Evolutionary conservation across 2,797 vertebrate genomes (phyloP), one percentile per base, ranked within the genome.

Genomic region (Poecilia wingei): DNA sequence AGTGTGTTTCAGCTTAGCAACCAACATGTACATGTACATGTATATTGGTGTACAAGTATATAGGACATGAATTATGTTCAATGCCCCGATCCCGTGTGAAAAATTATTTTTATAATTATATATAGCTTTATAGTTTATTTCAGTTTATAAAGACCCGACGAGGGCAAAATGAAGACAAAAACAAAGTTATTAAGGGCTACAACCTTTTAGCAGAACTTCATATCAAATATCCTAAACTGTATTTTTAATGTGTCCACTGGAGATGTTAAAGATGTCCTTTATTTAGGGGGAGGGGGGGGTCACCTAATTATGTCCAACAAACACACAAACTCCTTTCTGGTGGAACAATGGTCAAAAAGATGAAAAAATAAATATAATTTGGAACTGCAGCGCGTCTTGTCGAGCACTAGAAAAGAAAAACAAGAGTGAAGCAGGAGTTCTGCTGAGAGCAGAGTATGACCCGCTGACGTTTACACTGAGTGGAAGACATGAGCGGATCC

Each of bases 401-500:
- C 18, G 9, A 39, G 16, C 33, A 9, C 20, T 39, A 22, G 18
- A 12, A 68, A 41, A 10, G 20, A 41, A 68, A 36, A 20, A 12
- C 3, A 10, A 41, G 33, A 41, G 18, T 22, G 20, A 68, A 41
- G 18, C 0, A 18, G 8, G 3, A 13, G 22, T 22, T 69, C 20
- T 69, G 64, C 18, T 41, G 64, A 68, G 64, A 22, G 7, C 36
- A 41, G 64, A 87, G 71, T 2, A 73, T 45, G 83, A 87, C 57
- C 74, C 75, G 74, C 20, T 18, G 31, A 77, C 76, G 79, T 88
- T 82, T 83, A 79, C 47, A 64, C 75, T 51, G 72, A 77, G 81
- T 61, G 81, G 77, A 88, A 84, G 86, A 86, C 82, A 74, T 82
- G 79, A 86, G 76, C 59, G 74, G 79, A 89, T 88, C 87, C 84